Percentiles rank a stretch among this genome's conserved stretches.
Evolutionary conservation across 1,140 invertebrate genomes (phyloP).

Genomic region (Cotesia chilonis): DNA sequence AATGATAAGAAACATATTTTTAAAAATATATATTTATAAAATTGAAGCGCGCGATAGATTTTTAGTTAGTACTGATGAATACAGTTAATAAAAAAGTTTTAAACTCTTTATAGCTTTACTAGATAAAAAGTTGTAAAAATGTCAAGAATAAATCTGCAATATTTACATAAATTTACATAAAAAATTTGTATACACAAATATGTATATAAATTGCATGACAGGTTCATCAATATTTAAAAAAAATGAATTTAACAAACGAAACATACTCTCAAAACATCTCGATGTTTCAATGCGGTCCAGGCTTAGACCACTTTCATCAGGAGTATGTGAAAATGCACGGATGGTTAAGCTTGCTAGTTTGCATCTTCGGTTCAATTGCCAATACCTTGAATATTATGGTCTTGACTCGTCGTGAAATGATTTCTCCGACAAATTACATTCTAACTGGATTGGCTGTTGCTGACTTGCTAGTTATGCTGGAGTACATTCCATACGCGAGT

Average conservation of each 20-base stretch:
- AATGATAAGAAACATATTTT: too few relatives aligned
- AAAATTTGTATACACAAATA: not conserved
- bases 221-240: not conserved
- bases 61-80: too few relatives aligned
- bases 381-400: slow-evolving; percentile 96
- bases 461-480: slow-evolving; percentile 91
- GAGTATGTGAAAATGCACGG: slow-evolving; percentile 72
- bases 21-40: too few relatives aligned
- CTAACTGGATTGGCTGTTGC: slow-evolving; percentile 90
- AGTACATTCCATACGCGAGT: slow-evolving; percentile 89
- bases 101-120: too few relatives aligned
- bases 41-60: too few relatives aligned
- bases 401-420: slow-evolving; percentile 90
- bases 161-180: not conserved
- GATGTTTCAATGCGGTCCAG: slow-evolving; percentile 58
- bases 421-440: slow-evolving; percentile 90
- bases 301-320: slow-evolving; percentile 60
- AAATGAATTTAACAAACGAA: slow-evolving; percentile 28
- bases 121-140: too few relatives aligned
- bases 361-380: slow-evolving; percentile 89
- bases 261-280: not conserved
- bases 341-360: slow-evolving; percentile 80
- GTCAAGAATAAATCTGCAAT: too few relatives aligned
- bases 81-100: too few relatives aligned
- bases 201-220: not conserved